A percentile compares a stretch with the other conserved stretches of the same genome.
These are phyloP conservation scores for Ceuthmochares aereus DNA, from an alignment of 2,113 vertebrate species.

Conservation along the genomic window DNA sequence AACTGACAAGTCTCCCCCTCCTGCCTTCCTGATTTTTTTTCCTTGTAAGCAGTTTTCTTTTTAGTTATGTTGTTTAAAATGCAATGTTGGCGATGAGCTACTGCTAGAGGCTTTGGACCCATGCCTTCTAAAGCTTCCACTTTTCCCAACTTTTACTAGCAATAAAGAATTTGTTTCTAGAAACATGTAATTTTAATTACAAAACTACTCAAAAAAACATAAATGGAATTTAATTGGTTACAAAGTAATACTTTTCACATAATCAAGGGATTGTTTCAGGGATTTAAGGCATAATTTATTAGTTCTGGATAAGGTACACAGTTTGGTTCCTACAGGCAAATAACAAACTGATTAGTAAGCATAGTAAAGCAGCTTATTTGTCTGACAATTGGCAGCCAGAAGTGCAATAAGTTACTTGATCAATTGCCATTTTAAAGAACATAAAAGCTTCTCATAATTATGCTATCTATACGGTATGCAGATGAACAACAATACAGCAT, in stretches of 20 bases:
- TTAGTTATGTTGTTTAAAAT: conserved; percentile 47
- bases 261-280: conserved; percentile 34
- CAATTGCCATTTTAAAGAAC: conserved; percentile 67
- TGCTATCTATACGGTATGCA: conserved; percentile 61
- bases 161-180: conserved; percentile 61
- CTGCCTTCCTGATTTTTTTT: neutral
- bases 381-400: conserved; percentile 61
- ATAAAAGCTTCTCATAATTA: conserved; percentile 57
- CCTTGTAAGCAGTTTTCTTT: neutral
- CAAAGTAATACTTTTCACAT: conserved; percentile 63
- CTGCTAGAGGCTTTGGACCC: conserved; percentile 64
- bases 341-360: conserved; percentile 71
- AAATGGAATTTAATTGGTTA: conserved; percentile 73
- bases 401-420: conserved; percentile 56
- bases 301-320: conserved; percentile 28
- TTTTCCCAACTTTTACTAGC: conserved; percentile 48
- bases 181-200: conserved; percentile 65
- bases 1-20: neutral
- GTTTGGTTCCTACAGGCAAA: conserved; percentile 69
- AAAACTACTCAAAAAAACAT: conserved; percentile 61
- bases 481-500: conserved; percentile 41
- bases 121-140: conserved; percentile 45
- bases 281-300: conserved; percentile 61
- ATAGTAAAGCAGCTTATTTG: conserved; percentile 68
- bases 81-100: conserved; percentile 26